These are phyloP conservation scores for Stomorhina lunata DNA, from an alignment of 2,888 invertebrate species.

Conservation along the genomic window DNA sequence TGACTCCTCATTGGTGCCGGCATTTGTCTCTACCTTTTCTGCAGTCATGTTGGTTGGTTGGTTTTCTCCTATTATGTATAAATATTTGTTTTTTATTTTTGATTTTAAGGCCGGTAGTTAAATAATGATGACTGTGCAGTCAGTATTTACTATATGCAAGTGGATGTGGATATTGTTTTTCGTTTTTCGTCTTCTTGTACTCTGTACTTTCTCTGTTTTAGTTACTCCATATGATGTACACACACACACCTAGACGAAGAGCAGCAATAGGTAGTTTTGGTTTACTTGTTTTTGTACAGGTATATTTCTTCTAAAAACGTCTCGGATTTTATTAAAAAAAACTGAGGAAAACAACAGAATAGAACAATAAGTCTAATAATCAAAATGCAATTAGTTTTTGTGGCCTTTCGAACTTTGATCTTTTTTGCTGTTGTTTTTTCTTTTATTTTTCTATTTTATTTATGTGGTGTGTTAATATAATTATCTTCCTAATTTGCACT, in stretches of 20 bases:
- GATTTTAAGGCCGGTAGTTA: conserved; percentile 25
- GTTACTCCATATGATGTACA: conserved; percentile 27
- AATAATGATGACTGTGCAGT: conserved; percentile 53
- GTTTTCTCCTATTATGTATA: too few relatives aligned
- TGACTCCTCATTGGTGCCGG: conserved; percentile 55
- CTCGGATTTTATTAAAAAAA: background rate
- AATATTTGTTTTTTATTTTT: background rate
- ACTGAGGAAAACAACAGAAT: background rate
- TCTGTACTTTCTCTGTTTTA: conserved; percentile 49
- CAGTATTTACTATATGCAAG: background rate
- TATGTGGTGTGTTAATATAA: background rate
- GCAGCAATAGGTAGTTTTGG: too few relatives aligned
- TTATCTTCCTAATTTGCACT: conserved; percentile 19
- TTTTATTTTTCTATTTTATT: background rate
- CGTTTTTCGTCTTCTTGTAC: conserved; percentile 28
- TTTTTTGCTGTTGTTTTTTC: conserved; percentile 48
- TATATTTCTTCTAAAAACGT: conserved; percentile 5
- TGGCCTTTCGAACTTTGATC: conserved; percentile 68
- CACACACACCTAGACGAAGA: conserved; percentile 1
- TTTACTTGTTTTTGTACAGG: background rate
- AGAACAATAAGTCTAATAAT: conserved; percentile 4
- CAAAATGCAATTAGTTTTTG: conserved; percentile 29
- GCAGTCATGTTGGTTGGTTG: conserved; percentile 56
- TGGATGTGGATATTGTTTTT: background rate
- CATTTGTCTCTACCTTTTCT: conserved; percentile 52